Evolutionary conservation across 2,113 vertebrate genomes (phyloP).

Genomic region (Rhinogobius similis): DNA sequence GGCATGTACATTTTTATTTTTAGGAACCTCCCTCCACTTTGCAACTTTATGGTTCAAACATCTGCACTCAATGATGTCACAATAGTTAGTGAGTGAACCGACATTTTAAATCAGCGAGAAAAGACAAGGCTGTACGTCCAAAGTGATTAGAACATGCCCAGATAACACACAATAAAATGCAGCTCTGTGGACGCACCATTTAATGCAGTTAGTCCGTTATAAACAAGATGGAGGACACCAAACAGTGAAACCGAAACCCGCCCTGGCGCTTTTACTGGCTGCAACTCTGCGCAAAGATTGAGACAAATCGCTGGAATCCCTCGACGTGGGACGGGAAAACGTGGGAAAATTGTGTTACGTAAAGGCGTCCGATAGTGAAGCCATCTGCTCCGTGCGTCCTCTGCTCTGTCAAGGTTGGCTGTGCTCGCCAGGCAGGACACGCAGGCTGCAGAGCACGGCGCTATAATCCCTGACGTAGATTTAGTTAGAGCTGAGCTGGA

Average conservation of each 20-base stretch:
- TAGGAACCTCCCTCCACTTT: conserved; percentile 27
- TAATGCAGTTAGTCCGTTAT: conserved; percentile 44
- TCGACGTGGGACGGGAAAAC: conserved; percentile 46
- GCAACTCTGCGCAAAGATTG: conserved; percentile 56
- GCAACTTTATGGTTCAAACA: conserved; percentile 36
- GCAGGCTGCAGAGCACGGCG: conserved; percentile 54
- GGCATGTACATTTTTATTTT: too few relatives aligned
- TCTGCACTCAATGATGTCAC: conserved; percentile 16
- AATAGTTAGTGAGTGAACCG: conserved; percentile 24
- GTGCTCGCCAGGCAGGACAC: conserved; percentile 40
- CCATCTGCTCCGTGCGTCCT: conserved; percentile 62
- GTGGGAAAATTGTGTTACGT: conserved; percentile 46
- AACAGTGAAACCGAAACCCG: conserved; percentile 45
- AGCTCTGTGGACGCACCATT: conserved; percentile 50
- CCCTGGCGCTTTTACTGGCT: conserved; percentile 55
- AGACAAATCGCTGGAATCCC: conserved; percentile 49
- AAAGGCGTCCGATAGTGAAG: conserved; percentile 54
- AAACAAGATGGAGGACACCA: conserved; percentile 45
- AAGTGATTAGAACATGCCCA: conserved; percentile 39
- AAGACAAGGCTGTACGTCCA: conserved; percentile 23
- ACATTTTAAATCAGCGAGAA: conserved; percentile 13
- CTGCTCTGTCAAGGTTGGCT: conserved; percentile 65
- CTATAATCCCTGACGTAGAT: conserved; percentile 59
- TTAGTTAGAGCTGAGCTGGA: conserved; percentile 53
- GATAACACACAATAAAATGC: not conserved